A percentile compares a stretch with the other conserved stretches of the same genome.
These are phyloP conservation scores for Tragopan temminckii DNA, from an alignment of 2,797 vertebrate species.

Conservation along the genomic window DNA sequence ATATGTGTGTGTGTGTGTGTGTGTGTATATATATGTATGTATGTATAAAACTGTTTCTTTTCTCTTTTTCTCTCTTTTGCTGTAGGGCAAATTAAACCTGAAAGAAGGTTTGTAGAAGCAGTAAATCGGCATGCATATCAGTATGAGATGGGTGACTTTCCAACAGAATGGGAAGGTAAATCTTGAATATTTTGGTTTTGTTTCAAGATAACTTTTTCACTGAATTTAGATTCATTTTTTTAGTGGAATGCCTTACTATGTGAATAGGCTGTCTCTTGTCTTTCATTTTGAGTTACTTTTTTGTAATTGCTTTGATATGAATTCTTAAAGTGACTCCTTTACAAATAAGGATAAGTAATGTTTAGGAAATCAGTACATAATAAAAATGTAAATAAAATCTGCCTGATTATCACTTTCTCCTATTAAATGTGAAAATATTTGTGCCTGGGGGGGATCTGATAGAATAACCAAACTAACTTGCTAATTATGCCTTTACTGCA, in stretches of 20 bases:
- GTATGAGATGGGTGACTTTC: slow-evolving; percentile 89
- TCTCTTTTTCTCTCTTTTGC: neutral
- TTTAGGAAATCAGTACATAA: neutral
- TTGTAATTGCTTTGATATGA: neutral
- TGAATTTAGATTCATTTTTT: neutral
- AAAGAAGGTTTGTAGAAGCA: slow-evolving; percentile 89
- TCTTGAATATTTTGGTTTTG: neutral
- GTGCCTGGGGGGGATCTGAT: neutral
- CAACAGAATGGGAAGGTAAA: slow-evolving; percentile 96
- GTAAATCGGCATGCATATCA: slow-evolving; percentile 83
- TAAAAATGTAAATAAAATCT: neutral
- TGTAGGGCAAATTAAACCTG: slow-evolving; percentile 86
- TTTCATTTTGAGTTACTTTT: neutral
- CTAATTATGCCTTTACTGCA: neutral
- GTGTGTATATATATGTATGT: neutral
- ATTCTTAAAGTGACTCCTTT: neutral
- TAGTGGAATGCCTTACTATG: neutral
- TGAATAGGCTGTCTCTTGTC: neutral
- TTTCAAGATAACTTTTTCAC: neutral
- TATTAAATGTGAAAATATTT: neutral
- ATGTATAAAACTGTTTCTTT: neutral
- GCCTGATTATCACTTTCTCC: neutral
- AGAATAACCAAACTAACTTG: neutral
- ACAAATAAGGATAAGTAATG: neutral
- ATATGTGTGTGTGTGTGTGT: neutral